phyloP scores from a whole-genome alignment of 2,888 invertebrate species.

The Drosophila sordidapex region DNA sequence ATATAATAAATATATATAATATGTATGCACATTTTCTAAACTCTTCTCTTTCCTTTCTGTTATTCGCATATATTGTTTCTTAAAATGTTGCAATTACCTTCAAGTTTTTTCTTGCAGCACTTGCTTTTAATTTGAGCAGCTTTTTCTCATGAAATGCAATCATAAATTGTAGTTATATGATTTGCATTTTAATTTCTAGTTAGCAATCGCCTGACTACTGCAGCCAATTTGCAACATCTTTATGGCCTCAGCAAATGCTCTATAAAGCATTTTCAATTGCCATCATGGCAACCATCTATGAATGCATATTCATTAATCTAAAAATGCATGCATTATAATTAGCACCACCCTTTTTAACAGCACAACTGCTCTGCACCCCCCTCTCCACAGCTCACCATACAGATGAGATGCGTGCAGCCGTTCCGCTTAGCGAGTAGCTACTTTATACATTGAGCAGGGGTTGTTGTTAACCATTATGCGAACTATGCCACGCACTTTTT shows the following conservation, averaged over 20 bases:
- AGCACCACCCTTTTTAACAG: conserved; percentile 62
- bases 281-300: conserved; percentile 10
- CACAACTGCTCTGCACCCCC: background rate
- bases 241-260: conserved; percentile 11
- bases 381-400: background rate
- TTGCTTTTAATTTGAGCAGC: background rate
- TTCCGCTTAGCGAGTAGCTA: conserved; percentile 54
- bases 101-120: background rate
- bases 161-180: background rate
- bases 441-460: conserved; percentile 42
- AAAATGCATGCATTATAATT: conserved; percentile 73
- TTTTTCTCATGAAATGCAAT: background rate
- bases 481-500: conserved; percentile 69
- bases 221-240: conserved; percentile 4
- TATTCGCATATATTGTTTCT: background rate
- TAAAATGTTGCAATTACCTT: background rate
- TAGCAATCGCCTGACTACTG: background rate
- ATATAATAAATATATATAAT: background rate
- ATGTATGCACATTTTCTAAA: background rate
- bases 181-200: background rate
- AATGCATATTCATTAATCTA: conserved; percentile 58
- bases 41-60: too few species aligned
- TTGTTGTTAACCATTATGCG: conserved; percentile 53
- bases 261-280: conserved; percentile 19
- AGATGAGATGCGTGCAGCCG: conserved; percentile 53